A percentile compares a stretch with the other conserved stretches of the same genome.
phyloP scores from a whole-genome alignment of 2,888 invertebrate genomes.

The Trichogramma dendrolimi region DNA sequence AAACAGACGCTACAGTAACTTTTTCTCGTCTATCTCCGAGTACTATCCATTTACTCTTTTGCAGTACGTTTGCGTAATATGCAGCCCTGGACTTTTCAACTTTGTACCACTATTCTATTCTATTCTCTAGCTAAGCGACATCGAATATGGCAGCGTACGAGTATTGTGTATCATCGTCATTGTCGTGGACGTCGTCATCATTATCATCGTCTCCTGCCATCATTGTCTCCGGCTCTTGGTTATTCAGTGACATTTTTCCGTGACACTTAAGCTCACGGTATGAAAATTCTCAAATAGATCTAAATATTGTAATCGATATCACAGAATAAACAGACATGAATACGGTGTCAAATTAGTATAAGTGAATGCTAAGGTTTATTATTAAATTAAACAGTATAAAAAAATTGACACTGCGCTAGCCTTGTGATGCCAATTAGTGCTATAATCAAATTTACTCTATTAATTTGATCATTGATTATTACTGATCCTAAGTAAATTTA shows the following conservation, averaged over 20 bases:
- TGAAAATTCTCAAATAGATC: no score
- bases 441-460: slow-evolving; percentile 52
- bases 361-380: no score
- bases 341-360: no score
- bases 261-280: no score
- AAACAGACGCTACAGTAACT: slow-evolving; percentile 29
- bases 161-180: not conserved
- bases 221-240: slow-evolving; percentile 7
- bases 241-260: slow-evolving; percentile 25
- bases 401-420: no score
- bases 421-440: slow-evolving; percentile 43
- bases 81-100: not conserved
- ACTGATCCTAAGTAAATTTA: slow-evolving; percentile 25
- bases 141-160: slow-evolving; percentile 6
- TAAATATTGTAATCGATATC: no score
- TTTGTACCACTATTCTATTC: slow-evolving; percentile 10
- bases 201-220: slow-evolving; percentile 23
- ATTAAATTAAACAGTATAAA: no score
- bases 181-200: slow-evolving; percentile 33
- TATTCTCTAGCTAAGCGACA: slow-evolving; percentile 4
- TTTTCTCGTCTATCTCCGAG: not conserved
- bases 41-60: slow-evolving; percentile 11
- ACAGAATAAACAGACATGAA: no score
- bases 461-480: slow-evolving; percentile 53
- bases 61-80: not conserved